Conservation (phyloP, 2,888 invertebrate genomes). For the Synergus itoensis region DNA sequence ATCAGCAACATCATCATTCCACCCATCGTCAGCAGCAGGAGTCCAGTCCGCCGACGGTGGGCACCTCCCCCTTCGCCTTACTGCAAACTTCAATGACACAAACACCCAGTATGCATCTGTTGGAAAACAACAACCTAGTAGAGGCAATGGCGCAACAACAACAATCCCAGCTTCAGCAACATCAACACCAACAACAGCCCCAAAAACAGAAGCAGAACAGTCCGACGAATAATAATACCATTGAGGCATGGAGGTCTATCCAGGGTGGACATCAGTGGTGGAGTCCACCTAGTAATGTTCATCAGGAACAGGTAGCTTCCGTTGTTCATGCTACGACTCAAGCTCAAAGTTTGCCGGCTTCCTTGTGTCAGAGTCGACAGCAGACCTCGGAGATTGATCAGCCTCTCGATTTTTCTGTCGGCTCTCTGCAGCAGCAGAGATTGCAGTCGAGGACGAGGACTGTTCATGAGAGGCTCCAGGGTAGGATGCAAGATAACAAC, state of each 20-base stretch:
- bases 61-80: conserved; percentile 61
- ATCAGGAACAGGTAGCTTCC: conserved; percentile 69
- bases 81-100: conserved; percentile 74
- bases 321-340: conserved; percentile 59
- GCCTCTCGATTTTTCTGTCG: conserved; percentile 88
- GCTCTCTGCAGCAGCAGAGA: conserved; percentile 78
- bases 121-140: conserved; percentile 74
- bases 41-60: conserved; percentile 62
- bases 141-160: conserved; percentile 69
- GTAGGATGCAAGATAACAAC: conserved; percentile 71
- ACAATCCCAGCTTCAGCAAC: conserved; percentile 59
- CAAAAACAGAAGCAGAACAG: conserved; percentile 74
- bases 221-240: conserved; percentile 80
- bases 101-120: conserved; percentile 75
- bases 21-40: conserved; percentile 62
- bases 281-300: conserved; percentile 68
- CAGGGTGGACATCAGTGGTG: conserved; percentile 75
- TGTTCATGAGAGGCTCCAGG: conserved; percentile 67
- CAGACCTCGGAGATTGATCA: conserved; percentile 80
- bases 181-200: conserved; percentile 58
- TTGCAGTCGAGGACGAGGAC: conserved; percentile 66
- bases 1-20: conserved; percentile 61
- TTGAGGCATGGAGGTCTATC: conserved; percentile 78
- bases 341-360: conserved; percentile 80
- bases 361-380: conserved; percentile 75